A percentile compares a stretch with the other conserved stretches of the same genome.
Evolutionary conservation across 2,797 vertebrate genomes (phyloP).

Genomic region (Telmatherina bonti): DNA sequence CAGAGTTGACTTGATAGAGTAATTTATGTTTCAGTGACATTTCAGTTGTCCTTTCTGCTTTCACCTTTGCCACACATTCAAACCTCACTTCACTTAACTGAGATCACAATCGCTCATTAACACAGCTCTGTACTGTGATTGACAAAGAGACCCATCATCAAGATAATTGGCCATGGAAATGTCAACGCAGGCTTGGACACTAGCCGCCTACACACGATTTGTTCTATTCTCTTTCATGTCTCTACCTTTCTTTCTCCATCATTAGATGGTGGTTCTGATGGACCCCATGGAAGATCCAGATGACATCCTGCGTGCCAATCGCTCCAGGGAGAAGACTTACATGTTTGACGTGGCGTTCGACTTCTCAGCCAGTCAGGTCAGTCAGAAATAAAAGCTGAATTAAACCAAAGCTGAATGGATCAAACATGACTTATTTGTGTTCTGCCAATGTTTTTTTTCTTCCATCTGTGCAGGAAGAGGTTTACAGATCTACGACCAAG

Average conservation of each 20-base stretch:
- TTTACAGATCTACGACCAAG: constrained; percentile 91
- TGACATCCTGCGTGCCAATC: constrained; percentile 88
- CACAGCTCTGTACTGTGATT: constrained; percentile 11
- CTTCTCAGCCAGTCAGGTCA: constrained; percentile 88
- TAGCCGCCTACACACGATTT: not conserved
- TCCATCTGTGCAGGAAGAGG: constrained; percentile 85
- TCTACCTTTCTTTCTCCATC: constrained; percentile 1
- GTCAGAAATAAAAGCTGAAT: not conserved
- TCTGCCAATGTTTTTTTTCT: not conserved
- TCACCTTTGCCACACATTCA: constrained; percentile 5
- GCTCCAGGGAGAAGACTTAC: constrained; percentile 92
- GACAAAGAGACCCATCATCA: constrained; percentile 13
- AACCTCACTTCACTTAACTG: not conserved
- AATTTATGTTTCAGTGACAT: not conserved
- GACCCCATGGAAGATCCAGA: constrained; percentile 92
- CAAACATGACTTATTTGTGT: not conserved
- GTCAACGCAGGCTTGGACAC: not conserved
- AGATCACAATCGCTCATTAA: constrained; percentile 21
- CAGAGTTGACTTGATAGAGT: not conserved
- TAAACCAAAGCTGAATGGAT: not conserved
- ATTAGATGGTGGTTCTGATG: constrained; percentile 92
- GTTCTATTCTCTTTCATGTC: not conserved
- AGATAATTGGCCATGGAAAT: constrained; percentile 2
- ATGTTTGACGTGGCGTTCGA: constrained; percentile 93
- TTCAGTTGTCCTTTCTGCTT: not conserved